phyloP scores from a whole-genome alignment of 2,113 vertebrate species.

The Saguinus imperator region DNA sequence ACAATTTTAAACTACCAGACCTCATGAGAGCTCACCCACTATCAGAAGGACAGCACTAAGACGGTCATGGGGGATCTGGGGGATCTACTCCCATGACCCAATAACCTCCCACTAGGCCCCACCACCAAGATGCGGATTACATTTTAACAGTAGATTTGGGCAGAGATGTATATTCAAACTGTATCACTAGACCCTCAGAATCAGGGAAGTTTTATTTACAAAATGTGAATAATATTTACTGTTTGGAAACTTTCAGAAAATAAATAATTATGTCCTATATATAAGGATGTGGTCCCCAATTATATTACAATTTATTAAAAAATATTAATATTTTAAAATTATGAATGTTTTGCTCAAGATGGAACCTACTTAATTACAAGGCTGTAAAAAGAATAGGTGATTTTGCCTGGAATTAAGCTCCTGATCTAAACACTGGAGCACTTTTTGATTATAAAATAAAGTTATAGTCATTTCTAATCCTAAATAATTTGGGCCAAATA shows the following conservation, averaged over 20 bases:
- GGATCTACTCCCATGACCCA: too few relatives aligned
- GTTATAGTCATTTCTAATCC: constrained; percentile 65
- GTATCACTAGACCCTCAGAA: neutral
- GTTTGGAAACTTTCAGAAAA: constrained; percentile 31
- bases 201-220: neutral
- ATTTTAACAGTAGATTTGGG: too few relatives aligned
- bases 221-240: neutral
- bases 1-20: too few relatives aligned
- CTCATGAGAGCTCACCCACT: too few relatives aligned
- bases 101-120: too few relatives aligned
- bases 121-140: too few relatives aligned
- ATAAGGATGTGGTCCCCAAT: neutral
- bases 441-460: constrained; percentile 72
- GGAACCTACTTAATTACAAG: constrained; percentile 34
- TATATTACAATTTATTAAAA: neutral
- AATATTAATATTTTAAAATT: constrained; percentile 30
- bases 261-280: neutral
- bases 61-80: too few relatives aligned
- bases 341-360: constrained; percentile 37
- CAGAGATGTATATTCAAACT: too few relatives aligned
- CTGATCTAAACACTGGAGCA: constrained; percentile 41
- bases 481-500: constrained; percentile 76
- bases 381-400: neutral
- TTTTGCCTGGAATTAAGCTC: constrained; percentile 51
- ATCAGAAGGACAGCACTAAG: too few relatives aligned